Percentiles rank a stretch among this genome's conserved stretches.
phyloP scores from a whole-genome alignment of 2,113 vertebrate genomes.

The Gymnarchus niloticus region DNA sequence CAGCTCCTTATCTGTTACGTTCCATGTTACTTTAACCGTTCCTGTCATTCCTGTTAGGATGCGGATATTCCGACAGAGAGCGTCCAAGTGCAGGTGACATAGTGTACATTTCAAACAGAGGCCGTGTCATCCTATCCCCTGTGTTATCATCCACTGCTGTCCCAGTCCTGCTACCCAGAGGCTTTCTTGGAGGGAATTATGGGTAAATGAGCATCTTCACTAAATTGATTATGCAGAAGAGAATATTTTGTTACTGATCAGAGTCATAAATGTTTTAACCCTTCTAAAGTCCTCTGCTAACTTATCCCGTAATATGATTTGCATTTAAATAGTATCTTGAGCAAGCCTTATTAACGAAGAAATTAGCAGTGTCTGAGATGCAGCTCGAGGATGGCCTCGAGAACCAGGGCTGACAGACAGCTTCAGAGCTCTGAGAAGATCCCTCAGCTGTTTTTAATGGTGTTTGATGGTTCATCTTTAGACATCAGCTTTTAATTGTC shows the following conservation, averaged over 20 bases:
- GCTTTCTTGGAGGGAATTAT: too few relatives aligned
- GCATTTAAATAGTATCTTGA: conserved; percentile 10
- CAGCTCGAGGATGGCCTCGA: background rate
- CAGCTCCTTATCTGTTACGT: background rate
- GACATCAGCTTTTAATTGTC: background rate
- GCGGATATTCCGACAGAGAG: background rate
- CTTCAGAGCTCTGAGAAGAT: background rate
- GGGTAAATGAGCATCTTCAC: background rate
- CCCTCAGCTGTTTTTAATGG: background rate
- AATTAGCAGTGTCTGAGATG: background rate
- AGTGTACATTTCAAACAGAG: background rate
- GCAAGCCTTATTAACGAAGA: conserved; percentile 6
- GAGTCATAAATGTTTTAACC: conserved; percentile 2
- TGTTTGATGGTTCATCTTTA: background rate
- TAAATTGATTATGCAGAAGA: background rate
- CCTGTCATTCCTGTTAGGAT: background rate
- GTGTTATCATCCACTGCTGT: background rate
- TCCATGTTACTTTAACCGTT: background rate
- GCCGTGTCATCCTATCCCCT: background rate
- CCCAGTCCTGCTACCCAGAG: background rate
- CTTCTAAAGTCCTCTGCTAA: conserved; percentile 1
- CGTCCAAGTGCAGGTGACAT: background rate
- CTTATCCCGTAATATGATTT: conserved; percentile 1
- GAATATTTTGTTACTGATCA: background rate
- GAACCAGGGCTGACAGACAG: background rate